A percentile compares a stretch with the other conserved stretches of the same genome.
Evolutionary conservation across 2,797 vertebrate genomes (phyloP).

Genomic region (Bucorvus abyssinicus): DNA sequence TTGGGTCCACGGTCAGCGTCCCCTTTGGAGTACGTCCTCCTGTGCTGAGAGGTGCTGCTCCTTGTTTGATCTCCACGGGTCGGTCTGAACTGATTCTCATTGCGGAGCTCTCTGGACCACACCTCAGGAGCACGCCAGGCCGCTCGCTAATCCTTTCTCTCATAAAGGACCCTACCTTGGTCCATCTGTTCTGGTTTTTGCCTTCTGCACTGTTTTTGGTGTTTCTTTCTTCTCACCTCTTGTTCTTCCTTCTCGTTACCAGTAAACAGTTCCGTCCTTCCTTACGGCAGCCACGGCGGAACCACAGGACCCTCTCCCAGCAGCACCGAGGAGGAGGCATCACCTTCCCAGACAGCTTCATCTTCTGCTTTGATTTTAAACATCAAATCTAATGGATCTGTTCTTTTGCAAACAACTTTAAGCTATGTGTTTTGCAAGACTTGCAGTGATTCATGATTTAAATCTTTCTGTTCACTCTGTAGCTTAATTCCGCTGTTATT

Average conservation of each 20-base stretch:
- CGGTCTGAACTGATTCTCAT: neutral
- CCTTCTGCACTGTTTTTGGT: neutral
- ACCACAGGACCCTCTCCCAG: neutral
- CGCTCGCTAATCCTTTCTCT: neutral
- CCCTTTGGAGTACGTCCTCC: neutral
- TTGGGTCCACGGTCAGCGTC: neutral
- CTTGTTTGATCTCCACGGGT: neutral
- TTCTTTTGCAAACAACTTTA: neutral
- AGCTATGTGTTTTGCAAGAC: neutral
- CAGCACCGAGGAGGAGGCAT: neutral
- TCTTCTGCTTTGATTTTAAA: neutral
- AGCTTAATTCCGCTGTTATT: slow-evolving; percentile 24
- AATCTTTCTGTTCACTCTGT: neutral
- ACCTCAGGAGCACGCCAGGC: neutral
- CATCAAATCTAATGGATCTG: neutral
- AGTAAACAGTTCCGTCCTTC: neutral
- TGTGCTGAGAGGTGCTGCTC: neutral
- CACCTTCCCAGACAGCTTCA: neutral
- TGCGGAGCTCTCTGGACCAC: neutral
- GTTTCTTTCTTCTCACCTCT: neutral
- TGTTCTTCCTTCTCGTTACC: neutral
- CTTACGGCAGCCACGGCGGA: neutral
- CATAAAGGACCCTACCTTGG: neutral
- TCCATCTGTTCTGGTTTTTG: neutral
- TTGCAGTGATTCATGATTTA: slow-evolving; percentile 17